These are phyloP conservation scores for Parochlus steinenii DNA, from an alignment of 2,888 invertebrate species.

Conservation along the genomic window DNA sequence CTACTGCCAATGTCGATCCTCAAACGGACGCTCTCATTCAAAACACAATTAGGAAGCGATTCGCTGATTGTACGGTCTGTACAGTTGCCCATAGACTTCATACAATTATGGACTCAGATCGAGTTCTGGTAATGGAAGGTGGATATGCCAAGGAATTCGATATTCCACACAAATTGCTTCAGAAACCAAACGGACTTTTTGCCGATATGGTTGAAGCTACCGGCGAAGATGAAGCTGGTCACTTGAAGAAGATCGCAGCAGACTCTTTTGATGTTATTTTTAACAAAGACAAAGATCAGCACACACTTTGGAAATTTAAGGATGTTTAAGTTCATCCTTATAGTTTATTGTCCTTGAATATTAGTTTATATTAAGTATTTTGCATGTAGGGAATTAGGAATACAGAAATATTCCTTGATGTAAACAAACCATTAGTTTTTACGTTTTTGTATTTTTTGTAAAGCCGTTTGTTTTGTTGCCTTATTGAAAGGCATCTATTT, in stretches of 20 bases:
- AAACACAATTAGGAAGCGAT: conserved; percentile 62
- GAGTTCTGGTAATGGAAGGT: conserved; percentile 71
- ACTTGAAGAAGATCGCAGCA: conserved; percentile 32
- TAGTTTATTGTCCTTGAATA: no score
- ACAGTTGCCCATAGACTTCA: conserved; percentile 84
- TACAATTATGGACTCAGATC: conserved; percentile 86
- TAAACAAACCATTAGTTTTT: no score
- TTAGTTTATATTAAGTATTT: no score
- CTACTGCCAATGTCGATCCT: conserved; percentile 34
- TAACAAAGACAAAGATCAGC: background rate
- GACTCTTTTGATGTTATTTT: conserved; percentile 22
- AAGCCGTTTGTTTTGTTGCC: no score
- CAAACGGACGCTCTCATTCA: conserved; percentile 70
- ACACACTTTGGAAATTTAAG: conserved; percentile 9
- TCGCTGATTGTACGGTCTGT: conserved; percentile 67
- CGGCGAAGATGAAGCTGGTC: conserved; percentile 35
- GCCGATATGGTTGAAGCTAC: conserved; percentile 55
- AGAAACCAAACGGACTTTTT: conserved; percentile 41
- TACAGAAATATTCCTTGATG: no score
- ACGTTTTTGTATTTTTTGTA: no score
- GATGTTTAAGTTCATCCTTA: no score
- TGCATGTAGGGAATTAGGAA: no score
- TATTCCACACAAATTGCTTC: conserved; percentile 46
- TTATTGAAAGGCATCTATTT: no score
- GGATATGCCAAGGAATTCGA: conserved; percentile 61